phyloP scores from a whole-genome alignment of 2,797 vertebrate species.

The Centropyge bicolor region DNA sequence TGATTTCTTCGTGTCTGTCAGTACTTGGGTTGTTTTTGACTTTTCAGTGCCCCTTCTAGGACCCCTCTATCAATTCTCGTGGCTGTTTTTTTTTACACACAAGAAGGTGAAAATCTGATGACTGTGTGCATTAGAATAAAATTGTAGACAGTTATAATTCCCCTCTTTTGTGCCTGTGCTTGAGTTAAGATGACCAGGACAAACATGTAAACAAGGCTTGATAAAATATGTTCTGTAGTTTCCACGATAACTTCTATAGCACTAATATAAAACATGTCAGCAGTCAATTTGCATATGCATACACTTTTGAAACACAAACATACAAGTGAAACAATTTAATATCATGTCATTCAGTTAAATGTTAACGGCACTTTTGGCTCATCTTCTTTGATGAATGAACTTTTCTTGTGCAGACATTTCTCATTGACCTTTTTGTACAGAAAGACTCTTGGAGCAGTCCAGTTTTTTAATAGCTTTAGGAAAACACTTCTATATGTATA shows the following conservation, averaged over 20 bases:
- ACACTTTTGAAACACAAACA: background rate
- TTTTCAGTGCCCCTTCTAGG: background rate
- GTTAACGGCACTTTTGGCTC: background rate
- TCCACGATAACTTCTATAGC: background rate
- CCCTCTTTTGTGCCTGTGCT: slow-evolving; percentile 8
- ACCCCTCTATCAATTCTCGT: background rate
- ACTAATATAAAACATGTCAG: background rate
- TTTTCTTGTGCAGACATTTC: slow-evolving; percentile 3
- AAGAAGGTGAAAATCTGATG: slow-evolving; percentile 24
- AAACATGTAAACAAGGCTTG: background rate
- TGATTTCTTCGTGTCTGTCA: background rate
- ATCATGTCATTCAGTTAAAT: background rate
- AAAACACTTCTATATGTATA: background rate
- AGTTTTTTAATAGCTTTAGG: background rate
- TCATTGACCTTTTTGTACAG: background rate
- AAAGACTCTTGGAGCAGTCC: background rate
- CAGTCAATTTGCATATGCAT: slow-evolving; percentile 7
- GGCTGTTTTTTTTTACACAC: slow-evolving; percentile 15
- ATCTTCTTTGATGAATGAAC: background rate
- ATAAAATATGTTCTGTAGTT: slow-evolving; percentile 5
- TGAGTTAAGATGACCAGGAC: background rate
- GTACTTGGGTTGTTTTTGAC: background rate
- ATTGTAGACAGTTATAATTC: background rate
- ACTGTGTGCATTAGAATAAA: slow-evolving; percentile 10
- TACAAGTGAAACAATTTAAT: background rate